Base-by-base conservation (phyloP, 2,797 vertebrate genomes). In the Lophius americanus region DNA sequence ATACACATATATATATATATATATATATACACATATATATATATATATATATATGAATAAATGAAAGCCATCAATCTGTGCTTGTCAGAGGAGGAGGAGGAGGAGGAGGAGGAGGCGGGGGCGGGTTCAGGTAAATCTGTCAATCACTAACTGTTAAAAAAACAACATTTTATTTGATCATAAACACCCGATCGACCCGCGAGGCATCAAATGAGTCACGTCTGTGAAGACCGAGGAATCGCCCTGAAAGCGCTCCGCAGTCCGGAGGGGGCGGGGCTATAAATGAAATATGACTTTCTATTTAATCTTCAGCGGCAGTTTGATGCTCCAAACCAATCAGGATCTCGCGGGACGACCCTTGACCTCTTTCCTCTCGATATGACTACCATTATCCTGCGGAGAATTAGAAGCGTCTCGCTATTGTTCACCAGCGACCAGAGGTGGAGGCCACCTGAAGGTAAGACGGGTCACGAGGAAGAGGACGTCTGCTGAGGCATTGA, bases 381-480 rank as follows among this genome's bases (percentile, higher is more conserved):
- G 84, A 88, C 94, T 85, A 93, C 94, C 91, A 91, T 93, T 93
- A 95, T 95, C 94, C 90, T 92, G 91, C 92, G 85, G 91, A 95
- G 94, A 94, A 94, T 93, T 86, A 94, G 92, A 93, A 81, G 89
- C 76, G 87, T 92, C 93, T 93, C 85, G 66, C 93, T 93, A 93
- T 95, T 94, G 92, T 95, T 94, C 86, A 71, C 84, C 79, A 86
- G 86, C 79, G 48, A 81, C 73, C 60, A 65, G 83, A 65, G 85
- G 79, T 69, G 86, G 85, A 85, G 89, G 86, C 88, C 93, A 91
- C 93, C 92, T 91, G 92, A 92, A 93, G 92, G 94, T 92, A 91
- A 91, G 93, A 23, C 1, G 2, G 23, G 23, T 23, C 23, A 23
- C 2, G 23, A 23, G 23, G 23, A 23, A 23, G 23, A 23, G 23